A percentile compares a stretch with the other conserved stretches of the same genome.
These are phyloP conservation scores for Phymanthus crucifer DNA, from an alignment of 92 coral and sea anemone species.

Conservation along the genomic window DNA sequence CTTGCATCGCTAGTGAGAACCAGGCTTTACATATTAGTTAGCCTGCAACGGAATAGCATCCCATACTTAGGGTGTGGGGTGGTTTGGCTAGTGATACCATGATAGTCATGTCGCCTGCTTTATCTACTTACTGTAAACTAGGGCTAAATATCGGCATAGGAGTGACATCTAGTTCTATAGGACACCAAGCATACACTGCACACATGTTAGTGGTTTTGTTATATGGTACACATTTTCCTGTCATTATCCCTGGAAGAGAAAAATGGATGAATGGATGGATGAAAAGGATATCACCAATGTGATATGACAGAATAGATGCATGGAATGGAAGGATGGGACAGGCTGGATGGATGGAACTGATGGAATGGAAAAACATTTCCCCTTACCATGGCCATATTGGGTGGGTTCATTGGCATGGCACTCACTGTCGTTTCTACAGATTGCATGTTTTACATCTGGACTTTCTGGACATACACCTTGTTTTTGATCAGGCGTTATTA, in stretches of 20 bases:
- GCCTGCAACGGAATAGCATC: too few species aligned
- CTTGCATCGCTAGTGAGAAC: too few species aligned
- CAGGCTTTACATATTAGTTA: too few species aligned
- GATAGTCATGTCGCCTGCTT: too few species aligned
- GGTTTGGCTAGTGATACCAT: not conserved
- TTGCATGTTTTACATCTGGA: slow-evolving; percentile 33
- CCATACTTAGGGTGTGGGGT: too few species aligned
- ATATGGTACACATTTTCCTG: slow-evolving; percentile 77
- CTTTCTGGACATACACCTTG: slow-evolving; percentile 88
- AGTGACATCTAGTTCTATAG: slow-evolving; percentile 77
- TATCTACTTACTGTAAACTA: slow-evolving; percentile 49
- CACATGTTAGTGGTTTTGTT: slow-evolving; percentile 57
- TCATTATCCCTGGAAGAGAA: slow-evolving; percentile 61
- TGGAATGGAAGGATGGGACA: too few species aligned
- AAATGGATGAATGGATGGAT: not conserved
- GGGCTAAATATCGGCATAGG: slow-evolving; percentile 82
- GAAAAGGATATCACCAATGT: too few species aligned
- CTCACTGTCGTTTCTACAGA: slow-evolving; percentile 54
- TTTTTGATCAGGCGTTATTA: slow-evolving; percentile 87
- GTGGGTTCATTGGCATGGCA: slow-evolving; percentile 68
- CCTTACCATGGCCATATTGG: slow-evolving; percentile 72
- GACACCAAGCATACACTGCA: slow-evolving; percentile 95
- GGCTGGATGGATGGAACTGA: too few species aligned
- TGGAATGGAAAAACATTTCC: not conserved
- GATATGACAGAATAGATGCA: too few species aligned